Base-by-base conservation (phyloP, 2,797 vertebrate genomes). In the Microtus californicus region DNA sequence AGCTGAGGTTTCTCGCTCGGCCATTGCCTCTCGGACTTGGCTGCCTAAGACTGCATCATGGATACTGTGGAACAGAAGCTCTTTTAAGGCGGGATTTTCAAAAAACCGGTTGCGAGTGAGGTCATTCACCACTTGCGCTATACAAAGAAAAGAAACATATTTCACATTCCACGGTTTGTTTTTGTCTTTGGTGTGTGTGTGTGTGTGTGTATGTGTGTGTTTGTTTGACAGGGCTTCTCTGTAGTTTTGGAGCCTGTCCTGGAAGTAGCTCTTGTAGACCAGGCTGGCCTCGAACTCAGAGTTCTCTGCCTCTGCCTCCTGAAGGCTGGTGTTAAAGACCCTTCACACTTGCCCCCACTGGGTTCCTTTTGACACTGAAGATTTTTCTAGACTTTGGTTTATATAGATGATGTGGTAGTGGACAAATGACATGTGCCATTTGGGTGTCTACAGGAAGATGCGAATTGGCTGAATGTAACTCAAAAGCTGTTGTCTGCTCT, bases 1-100 rank as follows among this genome's bases (percentile, higher is more conserved):
- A 0, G 31, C 90, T 0, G 54, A 67, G 89, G 96, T 77, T 40
- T 97, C 96, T n/a, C 91, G 96, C 54, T 93, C 91, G 1, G 69
- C 97, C 27, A 96, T 97, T 0, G 80, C 94, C 90, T 98, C 97
- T 61, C 98, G 95, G 19, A 61, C 93, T 6, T 97, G 99, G 97
- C 99, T 99, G 97, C 99, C 98, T 69, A 99, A 98, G 45, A 99
- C 99, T 0, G 99, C 99, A 0, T 99, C 99, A 0, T 99, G 99
- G 91, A 99, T 92, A 4, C 99, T 99, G 76, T 99, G 99, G 94
- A 99, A 99, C 81, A 99, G 80, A 93, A 99, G 97, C 91, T 98
- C 98, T 89, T 97, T 97, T 12, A 98, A 98, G 94, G 98, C 80
- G 0, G 97, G 90, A 4, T 97, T 97, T 1, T 98, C 98, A 98